Percentiles rank a stretch among this genome's conserved stretches.
These are phyloP conservation scores for Rhamnusium bicolor DNA, from an alignment of 2,888 invertebrate genomes.

Conservation along the genomic window DNA sequence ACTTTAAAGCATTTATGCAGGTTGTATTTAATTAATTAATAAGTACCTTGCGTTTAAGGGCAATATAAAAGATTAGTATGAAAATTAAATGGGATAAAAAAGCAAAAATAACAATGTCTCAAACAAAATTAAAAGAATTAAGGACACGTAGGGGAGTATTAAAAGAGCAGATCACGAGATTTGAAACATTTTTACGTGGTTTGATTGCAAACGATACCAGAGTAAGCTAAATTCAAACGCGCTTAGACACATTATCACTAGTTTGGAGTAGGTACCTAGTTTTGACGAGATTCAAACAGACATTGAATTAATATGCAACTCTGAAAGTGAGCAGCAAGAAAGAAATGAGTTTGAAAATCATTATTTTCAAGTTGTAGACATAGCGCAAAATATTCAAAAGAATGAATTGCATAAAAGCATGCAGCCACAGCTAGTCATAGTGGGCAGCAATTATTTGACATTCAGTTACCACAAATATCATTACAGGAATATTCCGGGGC, in stretches of 20 bases:
- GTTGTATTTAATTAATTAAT: no score
- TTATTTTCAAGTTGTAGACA: slow-evolving; percentile 11
- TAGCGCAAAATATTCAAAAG: neutral
- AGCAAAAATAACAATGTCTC: neutral
- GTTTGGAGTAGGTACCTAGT: no score
- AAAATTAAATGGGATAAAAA: no score
- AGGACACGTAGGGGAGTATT: slow-evolving; percentile 4
- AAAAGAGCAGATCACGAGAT: slow-evolving; percentile 13
- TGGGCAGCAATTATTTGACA: neutral
- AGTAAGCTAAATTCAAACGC: neutral
- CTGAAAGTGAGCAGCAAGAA: slow-evolving; percentile 1
- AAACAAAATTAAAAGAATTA: neutral
- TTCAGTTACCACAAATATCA: slow-evolving; percentile 26
- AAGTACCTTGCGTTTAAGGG: no score
- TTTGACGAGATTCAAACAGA: neutral
- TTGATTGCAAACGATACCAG: slow-evolving; percentile 1
- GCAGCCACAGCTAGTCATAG: no score
- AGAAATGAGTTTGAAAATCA: slow-evolving; percentile 18
- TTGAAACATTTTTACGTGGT: slow-evolving; percentile 2
- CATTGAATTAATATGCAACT: slow-evolving; percentile 8
- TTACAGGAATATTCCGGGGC: slow-evolving; percentile 25
- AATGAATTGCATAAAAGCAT: no score
- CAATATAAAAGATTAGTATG: no score
- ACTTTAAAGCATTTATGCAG: no score
- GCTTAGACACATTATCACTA: neutral